Percentiles rank a stretch among this genome's conserved stretches.
Conservation (phyloP, 2,113 vertebrate genomes). For the Pluvianellus socialis region DNA sequence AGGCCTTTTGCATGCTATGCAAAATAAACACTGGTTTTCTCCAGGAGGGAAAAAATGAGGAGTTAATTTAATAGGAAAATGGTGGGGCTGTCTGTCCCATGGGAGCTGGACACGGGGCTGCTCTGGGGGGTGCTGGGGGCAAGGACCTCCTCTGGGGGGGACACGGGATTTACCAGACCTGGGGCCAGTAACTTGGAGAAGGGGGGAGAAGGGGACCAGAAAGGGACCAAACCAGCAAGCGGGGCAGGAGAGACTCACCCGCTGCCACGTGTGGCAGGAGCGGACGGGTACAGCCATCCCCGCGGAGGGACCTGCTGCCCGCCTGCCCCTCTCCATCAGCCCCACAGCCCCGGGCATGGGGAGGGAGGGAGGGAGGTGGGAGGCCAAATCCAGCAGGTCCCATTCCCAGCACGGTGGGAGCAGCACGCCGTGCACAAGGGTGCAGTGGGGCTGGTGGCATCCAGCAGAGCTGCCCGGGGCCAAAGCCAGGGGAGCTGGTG, state of each 20-base stretch:
- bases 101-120: neutral
- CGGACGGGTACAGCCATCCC: no score
- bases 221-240: no score
- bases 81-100: accelerated
- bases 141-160: neutral
- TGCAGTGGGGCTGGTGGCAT: neutral
- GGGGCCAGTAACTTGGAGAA: neutral
- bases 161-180: neutral
- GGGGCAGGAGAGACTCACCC: neutral
- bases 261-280: no score
- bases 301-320: neutral
- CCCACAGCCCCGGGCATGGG: accelerated
- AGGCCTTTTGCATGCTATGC: neutral
- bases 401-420: no score
- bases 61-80: neutral
- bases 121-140: neutral
- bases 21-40: neutral
- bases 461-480: neutral
- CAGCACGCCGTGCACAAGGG: no score
- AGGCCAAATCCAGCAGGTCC: neutral
- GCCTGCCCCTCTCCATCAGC: neutral
- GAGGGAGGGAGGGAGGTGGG: neutral
- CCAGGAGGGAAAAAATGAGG: no score
- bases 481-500: neutral
- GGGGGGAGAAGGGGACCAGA: neutral